Evolutionary conservation across 2,113 vertebrate genomes (phyloP).

Genomic region (Phycodurus eques): DNA sequence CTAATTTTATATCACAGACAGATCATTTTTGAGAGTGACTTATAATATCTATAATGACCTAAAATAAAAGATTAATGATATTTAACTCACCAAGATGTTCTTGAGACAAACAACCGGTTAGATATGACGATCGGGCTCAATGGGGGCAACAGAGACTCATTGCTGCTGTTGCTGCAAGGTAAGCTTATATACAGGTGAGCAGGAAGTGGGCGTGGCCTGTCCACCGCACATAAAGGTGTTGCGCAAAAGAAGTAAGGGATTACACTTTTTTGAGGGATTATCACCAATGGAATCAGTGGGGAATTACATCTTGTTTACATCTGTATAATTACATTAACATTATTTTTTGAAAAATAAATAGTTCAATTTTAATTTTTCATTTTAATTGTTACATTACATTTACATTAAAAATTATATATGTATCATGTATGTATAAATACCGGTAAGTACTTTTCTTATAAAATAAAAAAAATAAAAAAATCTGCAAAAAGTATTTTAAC

Average conservation of each 20-base stretch:
- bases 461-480: too few species aligned
- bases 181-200: constrained; percentile 58
- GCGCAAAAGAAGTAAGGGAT: neutral
- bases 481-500: too few species aligned
- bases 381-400: too few species aligned
- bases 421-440: too few species aligned
- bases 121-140: constrained; percentile 8
- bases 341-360: too few species aligned
- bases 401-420: too few species aligned
- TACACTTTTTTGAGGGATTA: too few species aligned
- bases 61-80: neutral
- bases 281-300: too few species aligned
- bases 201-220: constrained; percentile 47
- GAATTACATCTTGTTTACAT: too few species aligned
- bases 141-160: constrained; percentile 31
- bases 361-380: too few species aligned
- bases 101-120: constrained; percentile 6
- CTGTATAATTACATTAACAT: too few species aligned
- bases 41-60: neutral
- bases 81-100: constrained; percentile 39
- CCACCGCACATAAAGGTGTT: neutral
- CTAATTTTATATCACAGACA: neutral
- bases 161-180: constrained; percentile 55
- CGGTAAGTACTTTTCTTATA: too few species aligned
- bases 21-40: neutral